phyloP scores from a whole-genome alignment of 30 jellyfish, hydroid and myxozoan genomes.

The Phacellophora camtschatica region DNA sequence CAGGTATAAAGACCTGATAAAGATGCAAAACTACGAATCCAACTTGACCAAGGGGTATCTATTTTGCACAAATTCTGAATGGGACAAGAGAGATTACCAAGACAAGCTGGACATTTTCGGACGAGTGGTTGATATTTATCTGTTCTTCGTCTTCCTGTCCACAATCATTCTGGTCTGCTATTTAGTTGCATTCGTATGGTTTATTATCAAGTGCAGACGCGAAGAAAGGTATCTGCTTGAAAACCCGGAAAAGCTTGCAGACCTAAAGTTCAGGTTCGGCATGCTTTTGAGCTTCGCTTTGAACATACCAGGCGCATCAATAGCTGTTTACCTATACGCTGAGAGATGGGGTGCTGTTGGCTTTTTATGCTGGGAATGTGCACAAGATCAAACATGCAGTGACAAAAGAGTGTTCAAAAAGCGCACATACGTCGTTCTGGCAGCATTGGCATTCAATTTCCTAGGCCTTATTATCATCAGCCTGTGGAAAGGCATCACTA shows the following conservation, averaged over 20 bases:
- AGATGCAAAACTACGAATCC: constrained; percentile 20
- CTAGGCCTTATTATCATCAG: constrained; percentile 78
- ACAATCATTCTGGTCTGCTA: constrained; percentile 66
- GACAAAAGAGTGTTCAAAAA: constrained; percentile 73
- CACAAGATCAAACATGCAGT: constrained; percentile 83
- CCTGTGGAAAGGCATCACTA: constrained; percentile 92
- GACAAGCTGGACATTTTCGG: constrained; percentile 77
- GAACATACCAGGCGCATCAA: constrained; percentile 86
- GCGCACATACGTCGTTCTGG: constrained; percentile 65
- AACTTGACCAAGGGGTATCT: constrained; percentile 71
- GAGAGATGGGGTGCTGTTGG: constrained; percentile 82
- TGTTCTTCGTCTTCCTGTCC: constrained; percentile 80
- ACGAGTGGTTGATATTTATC: constrained; percentile 76
- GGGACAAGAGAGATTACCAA: constrained; percentile 85
- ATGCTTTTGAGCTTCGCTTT: constrained; percentile 75
- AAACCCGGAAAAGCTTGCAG: constrained; percentile 77
- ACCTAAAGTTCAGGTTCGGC: constrained; percentile 84
- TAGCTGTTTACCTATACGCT: constrained; percentile 80
- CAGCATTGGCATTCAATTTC: constrained; percentile 61
- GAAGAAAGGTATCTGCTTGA: constrained; percentile 64
- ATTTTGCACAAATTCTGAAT: constrained; percentile 61
- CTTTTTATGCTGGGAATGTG: constrained; percentile 93
- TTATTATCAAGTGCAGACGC: constrained; percentile 64
- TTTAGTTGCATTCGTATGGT: constrained; percentile 75
- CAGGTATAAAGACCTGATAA: constrained; percentile 53